Conservation (phyloP, 1,140 invertebrate genomes). For the Aricia agestis region DNA sequence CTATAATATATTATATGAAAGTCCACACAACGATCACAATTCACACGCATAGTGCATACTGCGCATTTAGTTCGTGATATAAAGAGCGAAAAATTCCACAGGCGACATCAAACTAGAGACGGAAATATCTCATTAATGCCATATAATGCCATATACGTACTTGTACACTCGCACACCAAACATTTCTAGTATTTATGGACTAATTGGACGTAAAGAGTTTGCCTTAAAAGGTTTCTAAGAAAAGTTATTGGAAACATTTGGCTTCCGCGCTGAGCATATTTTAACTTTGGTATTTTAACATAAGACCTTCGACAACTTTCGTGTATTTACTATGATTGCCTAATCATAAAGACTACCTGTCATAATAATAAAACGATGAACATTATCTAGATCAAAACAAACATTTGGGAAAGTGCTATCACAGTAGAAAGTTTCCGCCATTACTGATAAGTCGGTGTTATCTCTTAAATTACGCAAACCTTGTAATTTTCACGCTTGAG, state of each 20-base stretch:
- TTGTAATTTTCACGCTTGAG: conserved; percentile 5
- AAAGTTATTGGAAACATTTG: neutral
- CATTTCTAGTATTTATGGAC: neutral
- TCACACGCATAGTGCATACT: neutral
- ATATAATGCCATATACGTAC: neutral
- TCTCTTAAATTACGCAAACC: neutral
- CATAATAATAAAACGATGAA: neutral
- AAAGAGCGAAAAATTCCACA: neutral
- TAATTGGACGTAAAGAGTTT: neutral
- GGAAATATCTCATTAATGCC: conserved; percentile 1
- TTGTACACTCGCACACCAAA: neutral
- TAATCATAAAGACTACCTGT: neutral
- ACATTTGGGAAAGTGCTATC: neutral
- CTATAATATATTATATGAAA: neutral
- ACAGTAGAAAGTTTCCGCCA: conserved; percentile 1
- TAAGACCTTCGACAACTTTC: neutral
- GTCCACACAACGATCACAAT: neutral
- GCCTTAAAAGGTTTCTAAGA: neutral
- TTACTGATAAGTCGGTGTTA: neutral
- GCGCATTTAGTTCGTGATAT: neutral
- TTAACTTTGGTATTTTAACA: neutral
- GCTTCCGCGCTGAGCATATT: neutral
- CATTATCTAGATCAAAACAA: neutral
- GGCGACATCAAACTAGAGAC: neutral
- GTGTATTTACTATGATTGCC: neutral